Evolutionary conservation across 2,113 vertebrate genomes (phyloP), one percentile per base, ranked within the genome.

Genomic region (Corythoichthys haematopterus): DNA sequence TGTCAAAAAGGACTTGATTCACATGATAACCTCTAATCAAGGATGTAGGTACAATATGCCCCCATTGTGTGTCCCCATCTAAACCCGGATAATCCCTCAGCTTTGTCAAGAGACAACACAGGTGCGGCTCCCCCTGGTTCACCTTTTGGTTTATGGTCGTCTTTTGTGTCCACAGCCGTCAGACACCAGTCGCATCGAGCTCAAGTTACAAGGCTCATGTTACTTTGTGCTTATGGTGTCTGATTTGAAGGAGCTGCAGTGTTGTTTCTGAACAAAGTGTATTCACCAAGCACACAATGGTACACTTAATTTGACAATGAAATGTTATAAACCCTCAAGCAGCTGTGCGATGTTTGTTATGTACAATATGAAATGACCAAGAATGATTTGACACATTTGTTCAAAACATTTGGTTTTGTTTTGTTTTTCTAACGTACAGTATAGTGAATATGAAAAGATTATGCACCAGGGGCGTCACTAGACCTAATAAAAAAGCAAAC

Each of bases 121-220:
- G 64, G 71, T 72, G 71, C n/a, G 51, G 43, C 74, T 47, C 67
- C 58, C 47, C 52, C 53, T 5, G 40, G 6, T 43, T 43, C 40
- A 43, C 40, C 40, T 43, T 3, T 61, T 38, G 16, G 52, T 36
- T 2, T 70, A 38, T 71, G 76, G 66, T 53, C 66, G 70, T 71
- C 57, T 59, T 56, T 36, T 56, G 55, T 56, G 55, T 56, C 33
- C 33, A 51, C 52, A 33, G 3, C 71, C 0, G 35, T 47, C 71
- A 62, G 48, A 69, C 43, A 56, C 53, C 64, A 12, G 64, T 81
- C 82, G 80, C 77, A 79, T 76, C 83, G 53, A 12, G 0, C 72
- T 83, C 80, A 76, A 69, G 70, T 81, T 78, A 77, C 65, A 74
- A 28, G 45, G 73, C 75, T 80, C 71, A 62, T 33, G 47, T 78